Conservation (phyloP, 1,140 invertebrate species). For the Meloidogyne chitwoodi region DNA sequence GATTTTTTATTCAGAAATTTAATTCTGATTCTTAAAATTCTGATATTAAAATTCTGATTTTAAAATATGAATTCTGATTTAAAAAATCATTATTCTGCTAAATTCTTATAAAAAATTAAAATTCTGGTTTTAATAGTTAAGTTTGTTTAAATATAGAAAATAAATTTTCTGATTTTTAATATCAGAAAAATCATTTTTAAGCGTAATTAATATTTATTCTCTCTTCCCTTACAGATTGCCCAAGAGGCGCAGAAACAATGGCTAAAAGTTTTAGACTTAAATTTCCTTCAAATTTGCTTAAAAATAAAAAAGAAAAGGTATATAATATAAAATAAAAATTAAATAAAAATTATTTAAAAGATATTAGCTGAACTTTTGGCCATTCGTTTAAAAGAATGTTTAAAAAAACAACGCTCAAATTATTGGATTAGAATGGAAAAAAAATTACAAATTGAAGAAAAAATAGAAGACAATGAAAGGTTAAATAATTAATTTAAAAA, state of each 20-base stretch:
- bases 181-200: too few species aligned
- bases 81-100: too few species aligned
- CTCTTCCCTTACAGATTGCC: constrained; percentile 31
- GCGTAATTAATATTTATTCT: too few species aligned
- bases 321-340: neutral
- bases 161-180: constrained; percentile 1
- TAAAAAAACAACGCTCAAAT: constrained; percentile 32
- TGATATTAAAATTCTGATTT: too few species aligned
- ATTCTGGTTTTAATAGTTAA: too few species aligned
- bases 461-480: neutral
- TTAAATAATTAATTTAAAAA: neutral
- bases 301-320: constrained; percentile 40
- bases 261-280: constrained; percentile 37
- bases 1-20: too few species aligned
- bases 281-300: constrained; percentile 41
- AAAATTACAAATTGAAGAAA: constrained; percentile 15
- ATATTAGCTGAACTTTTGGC: constrained; percentile 38
- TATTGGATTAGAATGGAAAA: constrained; percentile 36
- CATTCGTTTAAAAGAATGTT: constrained; percentile 36
- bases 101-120: too few species aligned
- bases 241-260: constrained; percentile 25
- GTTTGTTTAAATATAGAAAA: too few species aligned
- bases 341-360: neutral
- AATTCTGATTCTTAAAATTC: neutral
- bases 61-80: too few species aligned